Evolutionary conservation across 2,888 invertebrate species (phyloP), one percentile per base, ranked within the genome.

Genomic region (Apoda limacodes): DNA sequence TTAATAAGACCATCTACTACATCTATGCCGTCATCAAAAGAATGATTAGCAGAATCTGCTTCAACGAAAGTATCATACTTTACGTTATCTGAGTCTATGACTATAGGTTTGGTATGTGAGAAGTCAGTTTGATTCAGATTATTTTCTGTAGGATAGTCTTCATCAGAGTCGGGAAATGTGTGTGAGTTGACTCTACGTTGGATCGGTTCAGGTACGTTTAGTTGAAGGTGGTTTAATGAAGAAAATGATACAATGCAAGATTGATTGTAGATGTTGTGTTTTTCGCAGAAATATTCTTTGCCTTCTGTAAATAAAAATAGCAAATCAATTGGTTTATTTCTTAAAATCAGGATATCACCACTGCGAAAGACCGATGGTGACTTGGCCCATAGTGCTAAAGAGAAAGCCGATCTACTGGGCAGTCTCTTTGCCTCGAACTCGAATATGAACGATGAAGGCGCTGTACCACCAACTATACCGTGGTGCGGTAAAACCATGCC

Each of bases 251-350:
- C 70, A 41, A 64, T 74, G 45, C 66, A 68, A 0, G 74, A 75
- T 23, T 71, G 67, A 38, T 72, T 75, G 51, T 72, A 75, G 17
- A 68, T 55, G 42, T 80, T 71, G 47, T 82, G 82, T 48, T 82
- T 82, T 35, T 81, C 81, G 41, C 82, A 82, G 46, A 60, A 69
- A 41, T 82, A 81, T 41, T 81, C 80, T 45, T 74, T 74, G 5
- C 74, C 80, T 38, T 80, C 82, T 82, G 59, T 20, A 48, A 30
- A 31, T 23, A 24, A 9, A 5, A n/a, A n/a, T n/a, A n/a, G n/a
- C n/a, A n/a, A n/a, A n/a, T n/a, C n/a, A n/a, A n/a, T n/a, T n/a
- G n/a, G n/a, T n/a, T n/a, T n/a, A n/a, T n/a, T n/a, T n/a, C n/a
- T n/a, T n/a, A n/a, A n/a, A n/a, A n/a, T n/a, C n/a, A n/a, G n/a